These are phyloP conservation scores for Rhabdophis nuchalis DNA, from an alignment of 2,797 vertebrate species.

Conservation along the genomic window DNA sequence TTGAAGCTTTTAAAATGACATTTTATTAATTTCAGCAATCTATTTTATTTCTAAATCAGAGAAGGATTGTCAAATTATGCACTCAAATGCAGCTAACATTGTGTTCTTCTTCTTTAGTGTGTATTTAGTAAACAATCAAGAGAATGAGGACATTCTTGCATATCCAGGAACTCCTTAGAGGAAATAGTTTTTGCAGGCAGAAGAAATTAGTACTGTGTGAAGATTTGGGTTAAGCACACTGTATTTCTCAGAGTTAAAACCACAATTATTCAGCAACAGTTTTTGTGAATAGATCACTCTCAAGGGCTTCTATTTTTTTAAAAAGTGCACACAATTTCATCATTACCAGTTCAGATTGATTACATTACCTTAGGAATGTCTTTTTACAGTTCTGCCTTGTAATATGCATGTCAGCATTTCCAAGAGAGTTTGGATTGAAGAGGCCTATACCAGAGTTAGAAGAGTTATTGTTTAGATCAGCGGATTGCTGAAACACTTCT, in stretches of 20 bases:
- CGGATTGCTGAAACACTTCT: conserved; percentile 76
- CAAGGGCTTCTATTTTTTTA: neutral
- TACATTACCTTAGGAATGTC: conserved; percentile 73
- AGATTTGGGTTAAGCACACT: conserved; percentile 3
- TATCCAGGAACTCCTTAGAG: neutral
- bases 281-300: neutral
- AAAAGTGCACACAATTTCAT: conserved; percentile 10
- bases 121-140: neutral
- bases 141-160: neutral
- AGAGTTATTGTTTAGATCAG: conserved; percentile 70
- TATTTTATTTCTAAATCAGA: neutral
- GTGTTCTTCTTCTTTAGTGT: neutral
- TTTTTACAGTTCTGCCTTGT: conserved; percentile 73
- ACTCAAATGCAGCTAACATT: neutral
- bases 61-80: neutral
- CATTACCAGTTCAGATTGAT: conserved; percentile 24
- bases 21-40: neutral
- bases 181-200: neutral
- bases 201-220: neutral
- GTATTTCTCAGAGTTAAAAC: conserved; percentile 11
- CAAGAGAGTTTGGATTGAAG: conserved; percentile 64
- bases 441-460: conserved; percentile 67
- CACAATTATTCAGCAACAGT: conserved; percentile 22
- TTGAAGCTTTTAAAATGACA: neutral
- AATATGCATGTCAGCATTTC: conserved; percentile 61